Base-by-base conservation (phyloP, 2,888 invertebrate genomes). In the Microplitis deprimator region DNA sequence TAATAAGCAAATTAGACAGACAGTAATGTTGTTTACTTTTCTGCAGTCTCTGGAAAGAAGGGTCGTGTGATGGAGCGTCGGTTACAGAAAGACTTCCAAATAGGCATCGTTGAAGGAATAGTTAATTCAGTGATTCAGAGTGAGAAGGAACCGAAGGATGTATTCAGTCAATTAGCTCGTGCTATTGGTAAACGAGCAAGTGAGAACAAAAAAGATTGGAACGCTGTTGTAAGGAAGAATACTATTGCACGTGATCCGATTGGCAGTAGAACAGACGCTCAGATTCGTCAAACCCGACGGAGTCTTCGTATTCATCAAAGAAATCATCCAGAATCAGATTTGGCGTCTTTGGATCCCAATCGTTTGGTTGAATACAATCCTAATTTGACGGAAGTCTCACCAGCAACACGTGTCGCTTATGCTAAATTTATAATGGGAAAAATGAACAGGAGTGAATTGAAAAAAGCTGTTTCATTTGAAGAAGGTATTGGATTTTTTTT, bases 51-150 rank as follows among this genome's bases (percentile, higher is more conserved):
- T 29, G 96, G 96, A 1, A 95, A 95, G 87, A 95, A 95, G 86
- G 96, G 96, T 3, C 94, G 96, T 87, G 94, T 95, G 5, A 95
- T 96, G 95, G 96, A 97, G 86, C 92, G 97, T 17, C 92, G 96
- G 59, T 93, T 97, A 16, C 92, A 96, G 73, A 96, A 96, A 88
- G 96, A 97, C 90, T 97, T 97, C 93, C 96, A 96, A 87, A 96
- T 97, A 81, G 96, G 96, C 10, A 94, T 96, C 75, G 96, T 96
- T 0, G 96, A 96, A 87, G 95, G 94, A 4, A 93, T 96, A 59
- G 93, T 95, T 39, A 94, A 93, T 81, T 95, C 95, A 81, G 94
- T 94, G 69, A 93, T 94, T 78, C 92, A 92, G 0, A 91, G 90
- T n/a, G 93, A 93, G 29, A 93, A 93, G 80, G 93, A 93, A 20